A percentile compares a stretch with the other conserved stretches of the same genome.
phyloP scores from a whole-genome alignment of 2,888 invertebrate species.

The Pyrrhosoma nymphula region DNA sequence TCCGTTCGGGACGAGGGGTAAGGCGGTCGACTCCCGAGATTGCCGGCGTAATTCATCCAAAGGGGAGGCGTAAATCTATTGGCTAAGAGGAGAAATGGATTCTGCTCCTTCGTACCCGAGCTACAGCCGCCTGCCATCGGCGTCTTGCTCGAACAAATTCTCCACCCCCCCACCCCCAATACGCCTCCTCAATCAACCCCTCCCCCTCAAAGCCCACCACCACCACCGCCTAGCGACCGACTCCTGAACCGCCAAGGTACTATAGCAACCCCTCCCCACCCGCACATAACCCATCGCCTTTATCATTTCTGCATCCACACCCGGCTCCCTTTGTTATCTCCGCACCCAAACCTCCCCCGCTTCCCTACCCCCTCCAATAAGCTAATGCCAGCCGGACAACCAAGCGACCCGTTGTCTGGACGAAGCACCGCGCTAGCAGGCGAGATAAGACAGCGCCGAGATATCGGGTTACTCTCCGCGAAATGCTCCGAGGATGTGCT shows the following conservation, averaged over 20 bases:
- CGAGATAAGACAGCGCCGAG: not conserved
- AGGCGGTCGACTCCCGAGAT: constrained; percentile 37
- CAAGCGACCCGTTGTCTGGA: not conserved
- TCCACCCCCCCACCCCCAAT: not conserved
- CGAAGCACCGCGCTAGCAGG: not conserved
- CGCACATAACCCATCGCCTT: not conserved
- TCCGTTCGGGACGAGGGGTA: not conserved
- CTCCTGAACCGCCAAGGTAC: no score
- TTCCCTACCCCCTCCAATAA: not conserved
- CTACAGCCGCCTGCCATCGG: constrained; percentile 45
- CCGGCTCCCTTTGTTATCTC: constrained; percentile 9
- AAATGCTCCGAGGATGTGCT: not conserved
- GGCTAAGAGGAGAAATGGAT: constrained; percentile 56
- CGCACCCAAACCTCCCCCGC: not conserved
- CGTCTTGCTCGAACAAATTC: constrained; percentile 55
- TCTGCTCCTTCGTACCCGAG: constrained; percentile 42
- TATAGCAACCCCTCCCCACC: not conserved
- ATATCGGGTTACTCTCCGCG: not conserved
- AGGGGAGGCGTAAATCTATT: constrained; percentile 62
- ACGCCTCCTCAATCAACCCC: not conserved
- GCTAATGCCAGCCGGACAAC: not conserved
- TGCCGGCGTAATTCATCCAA: constrained; percentile 54
- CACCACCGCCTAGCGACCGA: not conserved
- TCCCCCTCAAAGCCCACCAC: not conserved
- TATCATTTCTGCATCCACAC: not conserved